Conservation (phyloP, 2,888 invertebrate genomes). For the Hybos culiciformis region DNA sequence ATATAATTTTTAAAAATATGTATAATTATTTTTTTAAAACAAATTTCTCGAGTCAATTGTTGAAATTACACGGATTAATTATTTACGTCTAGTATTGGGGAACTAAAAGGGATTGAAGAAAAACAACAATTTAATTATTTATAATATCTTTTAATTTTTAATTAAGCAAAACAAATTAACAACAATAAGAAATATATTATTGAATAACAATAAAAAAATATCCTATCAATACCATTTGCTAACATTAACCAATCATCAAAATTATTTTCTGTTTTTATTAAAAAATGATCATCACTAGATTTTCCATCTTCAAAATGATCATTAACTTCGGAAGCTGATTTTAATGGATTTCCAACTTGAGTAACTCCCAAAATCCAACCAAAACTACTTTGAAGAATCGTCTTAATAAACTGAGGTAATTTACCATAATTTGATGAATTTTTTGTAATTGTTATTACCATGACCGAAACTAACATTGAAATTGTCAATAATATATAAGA, state of each 20-base stretch:
- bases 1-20: no score
- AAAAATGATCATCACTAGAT: constrained; percentile 16
- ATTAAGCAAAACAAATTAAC: constrained; percentile 15
- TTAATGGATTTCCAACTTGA: constrained; percentile 19
- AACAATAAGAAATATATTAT: constrained; percentile 39
- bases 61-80: no score
- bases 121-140: no score
- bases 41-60: no score
- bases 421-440: neutral
- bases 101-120: no score
- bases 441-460: neutral
- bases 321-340: constrained; percentile 17
- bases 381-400: neutral
- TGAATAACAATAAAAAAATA: constrained; percentile 44
- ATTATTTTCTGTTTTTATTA: constrained; percentile 13
- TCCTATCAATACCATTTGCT: constrained; percentile 48
- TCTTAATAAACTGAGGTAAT: neutral
- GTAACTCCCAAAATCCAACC: constrained; percentile 19
- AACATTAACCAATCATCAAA: constrained; percentile 45
- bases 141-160: no score
- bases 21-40: no score
- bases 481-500: constrained; percentile 38
- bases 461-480: constrained; percentile 40
- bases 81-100: no score
- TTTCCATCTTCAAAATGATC: constrained; percentile 18